Conservation (phyloP, 35 echinoderm and acorn worm species). For the Lytechinus variegatus region DNA sequence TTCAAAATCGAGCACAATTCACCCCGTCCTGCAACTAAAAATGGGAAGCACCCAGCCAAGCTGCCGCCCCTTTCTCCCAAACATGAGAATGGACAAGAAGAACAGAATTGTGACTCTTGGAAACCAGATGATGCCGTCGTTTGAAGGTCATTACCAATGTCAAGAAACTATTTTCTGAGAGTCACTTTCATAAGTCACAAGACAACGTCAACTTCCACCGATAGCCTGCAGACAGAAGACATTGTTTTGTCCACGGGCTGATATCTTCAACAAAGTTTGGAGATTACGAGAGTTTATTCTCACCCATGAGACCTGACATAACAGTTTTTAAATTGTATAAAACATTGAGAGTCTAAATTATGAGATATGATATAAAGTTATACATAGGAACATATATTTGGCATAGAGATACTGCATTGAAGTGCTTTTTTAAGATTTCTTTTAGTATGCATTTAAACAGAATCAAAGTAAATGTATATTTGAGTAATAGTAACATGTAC, state of each 20-base stretch:
- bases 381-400: no score
- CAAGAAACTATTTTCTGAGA: not conserved
- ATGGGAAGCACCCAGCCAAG: constrained; percentile 45
- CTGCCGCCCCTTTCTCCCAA: constrained; percentile 24
- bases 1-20: constrained; percentile 78
- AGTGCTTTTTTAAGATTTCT: not conserved
- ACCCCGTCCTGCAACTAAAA: constrained; percentile 36
- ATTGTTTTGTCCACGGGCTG: not conserved
- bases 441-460: not conserved
- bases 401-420: not conserved
- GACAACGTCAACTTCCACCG: not conserved
- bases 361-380: not conserved
- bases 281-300: not conserved
- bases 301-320: not conserved
- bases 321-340: not conserved
- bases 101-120: constrained; percentile 8
- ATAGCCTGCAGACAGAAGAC: not conserved
- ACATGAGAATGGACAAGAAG: not conserved
- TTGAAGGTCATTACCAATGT: not conserved
- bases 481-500: not conserved
- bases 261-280: not conserved
- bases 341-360: not conserved
- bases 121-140: constrained; percentile 44
- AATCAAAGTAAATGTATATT: not conserved
- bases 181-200: not conserved